A percentile compares a stretch with the other conserved stretches of the same genome.
Evolutionary conservation across 2,888 invertebrate species (phyloP).

Genomic region (Limenitis camilla): DNA sequence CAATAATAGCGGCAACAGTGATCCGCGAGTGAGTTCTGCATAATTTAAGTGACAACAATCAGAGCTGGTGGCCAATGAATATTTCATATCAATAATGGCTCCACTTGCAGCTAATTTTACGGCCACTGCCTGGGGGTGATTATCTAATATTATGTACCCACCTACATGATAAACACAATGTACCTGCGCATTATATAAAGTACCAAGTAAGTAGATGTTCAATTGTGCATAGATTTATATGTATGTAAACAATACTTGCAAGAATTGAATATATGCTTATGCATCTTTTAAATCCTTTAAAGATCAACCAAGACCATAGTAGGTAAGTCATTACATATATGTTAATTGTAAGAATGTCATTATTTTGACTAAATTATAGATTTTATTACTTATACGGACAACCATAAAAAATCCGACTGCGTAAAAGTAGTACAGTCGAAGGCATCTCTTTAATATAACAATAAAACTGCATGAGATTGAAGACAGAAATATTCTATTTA

Average conservation of each 20-base stretch:
- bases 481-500: too few species aligned
- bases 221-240: not conserved
- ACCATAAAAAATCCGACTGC: too few species aligned
- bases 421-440: too few species aligned
- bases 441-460: too few species aligned
- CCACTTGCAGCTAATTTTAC: slow-evolving; percentile 49
- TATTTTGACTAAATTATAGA: not conserved
- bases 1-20: slow-evolving; percentile 25
- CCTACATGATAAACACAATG: slow-evolving; percentile 3
- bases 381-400: not conserved
- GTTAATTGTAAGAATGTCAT: not conserved
- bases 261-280: not conserved
- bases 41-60: slow-evolving; percentile 65
- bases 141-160: slow-evolving; percentile 20
- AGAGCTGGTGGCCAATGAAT: slow-evolving; percentile 60
- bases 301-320: too few species aligned
- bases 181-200: too few species aligned
- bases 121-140: slow-evolving; percentile 30
- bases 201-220: too few species aligned
- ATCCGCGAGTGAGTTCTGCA: slow-evolving; percentile 57
- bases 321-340: too few species aligned
- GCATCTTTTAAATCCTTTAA: too few species aligned
- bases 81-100: slow-evolving; percentile 59
- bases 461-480: too few species aligned
- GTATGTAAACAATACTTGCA: not conserved